Conservation (phyloP, 1,140 invertebrate species). For the Heliconius hermathena region DNA sequence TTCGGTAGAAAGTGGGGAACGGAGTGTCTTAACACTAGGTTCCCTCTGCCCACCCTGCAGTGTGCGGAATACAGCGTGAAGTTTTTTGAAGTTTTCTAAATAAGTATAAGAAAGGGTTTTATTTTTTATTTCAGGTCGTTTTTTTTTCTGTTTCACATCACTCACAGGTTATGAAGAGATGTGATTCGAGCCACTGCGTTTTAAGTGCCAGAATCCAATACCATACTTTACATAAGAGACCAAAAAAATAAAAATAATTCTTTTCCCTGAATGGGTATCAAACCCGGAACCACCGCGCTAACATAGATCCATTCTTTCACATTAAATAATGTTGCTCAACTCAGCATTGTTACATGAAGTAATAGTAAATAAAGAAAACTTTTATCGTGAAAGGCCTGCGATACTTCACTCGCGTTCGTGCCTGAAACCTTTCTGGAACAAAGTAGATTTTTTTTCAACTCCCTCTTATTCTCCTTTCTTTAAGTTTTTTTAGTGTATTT, state of each 20-base stretch:
- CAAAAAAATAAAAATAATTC: neutral
- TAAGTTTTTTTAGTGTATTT: no score
- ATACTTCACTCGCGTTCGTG: neutral
- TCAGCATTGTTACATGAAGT: neutral
- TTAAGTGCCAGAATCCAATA: no score
- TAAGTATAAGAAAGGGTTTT: no score
- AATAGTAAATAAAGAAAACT: constrained; percentile 14
- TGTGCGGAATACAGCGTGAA: no score
- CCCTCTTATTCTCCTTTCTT: neutral
- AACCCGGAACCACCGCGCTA: neutral
- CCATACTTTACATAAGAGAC: neutral
- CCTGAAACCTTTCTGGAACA: neutral
- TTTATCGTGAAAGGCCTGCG: neutral
- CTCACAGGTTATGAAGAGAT: no score
- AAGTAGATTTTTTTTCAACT: neutral
- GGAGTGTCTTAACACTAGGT: no score
- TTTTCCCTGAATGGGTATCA: neutral
- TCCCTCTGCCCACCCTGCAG: no score
- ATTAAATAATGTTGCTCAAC: neutral
- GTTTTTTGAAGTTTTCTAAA: no score
- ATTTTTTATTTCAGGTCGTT: no score
- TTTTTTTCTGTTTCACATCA: no score
- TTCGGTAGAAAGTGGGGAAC: no score
- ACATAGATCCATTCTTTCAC: neutral
- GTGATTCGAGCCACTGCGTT: no score